Percentiles rank a stretch among this genome's conserved stretches.
These are phyloP conservation scores for Cataglyphis albicans DNA, from an alignment of 2,888 invertebrate species.

Conservation along the genomic window DNA sequence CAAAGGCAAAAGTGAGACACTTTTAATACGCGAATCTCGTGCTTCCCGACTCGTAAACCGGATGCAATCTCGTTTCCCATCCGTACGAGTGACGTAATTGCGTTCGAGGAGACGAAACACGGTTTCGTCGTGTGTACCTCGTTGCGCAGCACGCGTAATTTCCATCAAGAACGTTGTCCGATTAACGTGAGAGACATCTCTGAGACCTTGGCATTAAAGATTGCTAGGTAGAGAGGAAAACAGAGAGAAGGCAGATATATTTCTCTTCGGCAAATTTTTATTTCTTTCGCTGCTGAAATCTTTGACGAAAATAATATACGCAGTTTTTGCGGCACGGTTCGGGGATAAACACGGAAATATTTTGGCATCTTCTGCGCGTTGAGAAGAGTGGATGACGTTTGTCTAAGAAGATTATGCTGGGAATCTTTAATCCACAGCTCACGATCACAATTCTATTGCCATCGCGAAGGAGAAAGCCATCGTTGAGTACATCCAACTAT, in stretches of 20 bases:
- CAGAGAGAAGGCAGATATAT: not conserved
- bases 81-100: constrained; percentile 62
- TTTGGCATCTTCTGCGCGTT: not conserved
- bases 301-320: not conserved
- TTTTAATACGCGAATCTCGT: constrained; percentile 16
- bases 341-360: not conserved
- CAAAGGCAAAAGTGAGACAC: constrained; percentile 7
- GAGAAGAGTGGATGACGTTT: not conserved
- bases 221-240: not conserved
- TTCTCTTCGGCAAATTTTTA: not conserved
- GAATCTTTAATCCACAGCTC: not conserved
- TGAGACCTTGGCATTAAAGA: constrained; percentile 18
- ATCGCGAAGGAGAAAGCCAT: constrained; percentile 33
- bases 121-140: constrained; percentile 3
- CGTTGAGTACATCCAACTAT: not conserved
- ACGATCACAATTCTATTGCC: constrained; percentile 8
- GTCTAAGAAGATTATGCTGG: not conserved
- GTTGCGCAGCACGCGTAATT: constrained; percentile 39
- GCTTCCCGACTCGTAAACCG: constrained; percentile 5
- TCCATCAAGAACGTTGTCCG: not conserved
- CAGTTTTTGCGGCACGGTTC: not conserved
- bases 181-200: not conserved
- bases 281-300: not conserved
- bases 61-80: constrained; percentile 46
- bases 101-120: constrained; percentile 17